These are phyloP conservation scores for Macrotrachela quadricornifera DNA, from an alignment of 1,140 invertebrate genomes.

Conservation along the genomic window DNA sequence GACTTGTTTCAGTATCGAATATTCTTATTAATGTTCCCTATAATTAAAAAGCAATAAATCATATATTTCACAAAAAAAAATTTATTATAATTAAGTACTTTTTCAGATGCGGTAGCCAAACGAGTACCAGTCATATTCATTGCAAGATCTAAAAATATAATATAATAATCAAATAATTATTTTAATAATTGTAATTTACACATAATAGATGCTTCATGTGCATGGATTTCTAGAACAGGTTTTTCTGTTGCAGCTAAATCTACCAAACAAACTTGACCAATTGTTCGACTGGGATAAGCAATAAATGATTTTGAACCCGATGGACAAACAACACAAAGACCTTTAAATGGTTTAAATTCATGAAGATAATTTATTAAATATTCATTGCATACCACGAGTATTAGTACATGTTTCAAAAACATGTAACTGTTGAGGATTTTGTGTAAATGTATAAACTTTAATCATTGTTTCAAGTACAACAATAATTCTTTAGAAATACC, in stretches of 20 bases:
- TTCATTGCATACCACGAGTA: no score
- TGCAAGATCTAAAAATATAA: constrained; percentile 4
- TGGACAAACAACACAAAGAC: constrained; percentile 82
- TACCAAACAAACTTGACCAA: constrained; percentile 70
- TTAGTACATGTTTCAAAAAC: constrained; percentile 88
- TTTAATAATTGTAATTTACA: constrained; percentile 41
- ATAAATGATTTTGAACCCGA: constrained; percentile 83
- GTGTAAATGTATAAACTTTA: constrained; percentile 92
- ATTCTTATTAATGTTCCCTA: constrained; percentile 78
- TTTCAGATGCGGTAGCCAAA: constrained; percentile 78
- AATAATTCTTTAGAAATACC: constrained; percentile 80
- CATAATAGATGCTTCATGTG: constrained; percentile 70
- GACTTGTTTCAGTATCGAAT: constrained; percentile 70
- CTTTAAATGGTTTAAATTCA: constrained; percentile 43
- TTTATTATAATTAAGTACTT: constrained; percentile 27
- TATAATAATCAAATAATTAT: no score
- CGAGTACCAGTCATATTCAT: constrained; percentile 45
- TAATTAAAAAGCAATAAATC: constrained; percentile 13
- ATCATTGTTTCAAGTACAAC: constrained; percentile 81
- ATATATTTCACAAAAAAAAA: not conserved
- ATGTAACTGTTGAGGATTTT: constrained; percentile 73
- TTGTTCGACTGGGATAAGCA: constrained; percentile 60
- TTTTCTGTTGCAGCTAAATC: constrained; percentile 69
- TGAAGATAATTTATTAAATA: no score
- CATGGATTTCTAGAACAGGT: constrained; percentile 55